These are phyloP conservation scores for Eilema griseolum DNA, from an alignment of 2,888 invertebrate genomes.

Conservation along the genomic window DNA sequence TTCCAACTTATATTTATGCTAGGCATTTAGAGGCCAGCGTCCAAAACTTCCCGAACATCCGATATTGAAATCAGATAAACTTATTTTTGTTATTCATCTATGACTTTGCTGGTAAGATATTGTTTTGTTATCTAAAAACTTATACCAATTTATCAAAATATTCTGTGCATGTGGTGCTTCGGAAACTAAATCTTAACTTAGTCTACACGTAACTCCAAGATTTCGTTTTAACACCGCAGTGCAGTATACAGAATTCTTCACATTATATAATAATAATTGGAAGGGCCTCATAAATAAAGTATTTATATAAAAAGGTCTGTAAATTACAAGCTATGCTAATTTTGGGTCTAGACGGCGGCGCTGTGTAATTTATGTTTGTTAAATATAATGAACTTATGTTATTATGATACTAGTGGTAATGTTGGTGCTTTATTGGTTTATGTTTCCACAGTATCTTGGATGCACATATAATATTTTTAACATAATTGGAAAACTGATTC, in stretches of 20 bases:
- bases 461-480: no score
- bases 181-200: background rate
- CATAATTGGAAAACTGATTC: no score
- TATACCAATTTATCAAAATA: background rate
- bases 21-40: constrained; percentile 5
- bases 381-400: no score
- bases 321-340: no score
- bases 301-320: no score
- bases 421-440: no score
- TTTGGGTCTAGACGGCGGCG: no score
- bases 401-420: no score
- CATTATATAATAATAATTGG: background rate
- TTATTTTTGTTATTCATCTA: constrained; percentile 21
- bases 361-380: no score
- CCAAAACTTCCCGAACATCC: constrained; percentile 15
- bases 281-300: background rate
- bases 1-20: background rate
- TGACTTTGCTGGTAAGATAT: constrained; percentile 14
- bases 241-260: background rate
- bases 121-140: constrained; percentile 22
- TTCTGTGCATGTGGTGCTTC: background rate
- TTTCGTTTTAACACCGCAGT: background rate
- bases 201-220: background rate
- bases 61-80: constrained; percentile 28
- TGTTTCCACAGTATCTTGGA: no score